Base-by-base conservation (phyloP, 2,113 vertebrate species). In the Tamias sibiricus region DNA sequence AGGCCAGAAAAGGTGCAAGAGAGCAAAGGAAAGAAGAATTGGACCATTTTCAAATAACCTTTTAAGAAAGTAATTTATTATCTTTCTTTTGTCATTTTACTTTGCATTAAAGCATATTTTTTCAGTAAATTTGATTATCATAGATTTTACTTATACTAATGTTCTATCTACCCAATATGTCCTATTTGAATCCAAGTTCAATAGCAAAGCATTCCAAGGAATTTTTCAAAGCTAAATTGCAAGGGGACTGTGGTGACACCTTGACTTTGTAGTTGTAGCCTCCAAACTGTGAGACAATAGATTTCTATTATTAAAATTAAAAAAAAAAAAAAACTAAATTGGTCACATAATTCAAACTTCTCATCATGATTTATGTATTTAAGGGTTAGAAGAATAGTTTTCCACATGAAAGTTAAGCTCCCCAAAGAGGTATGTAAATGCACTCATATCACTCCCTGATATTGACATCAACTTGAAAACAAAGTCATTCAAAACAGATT, bases 161-260 rank as follows among this genome's bases (percentile, higher is more conserved):
- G 62, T 94, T 74, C 69, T 92, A 4, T 90, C 40, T 90, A 44
- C 0, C 16, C 42, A 44, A 17, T 82, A 77, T 35, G 6, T 83
- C 52, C 75, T 59, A 91, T 87, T 82, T 82, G 54, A 86, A 75
- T 86, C 30, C 72, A 93, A 90, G 19, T 95, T 96, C 42, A 89
- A 82, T 83, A 44, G 20, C 24, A 90, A 96, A 83, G 54, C 9
- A 90, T 92, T 87, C 79, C 19, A 79, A 94, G 17, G 10, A 92
- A 94, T 90, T 92, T 95, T 88, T 89, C 59, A 80, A 94, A 94
- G 35, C 26, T 92, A 91, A 80, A 40, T 59, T 84, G 17, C 35
- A 26, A 62, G 24, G 59, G 26, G 24, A 9, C 59, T 62, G 59
- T 62, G 87, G 59, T 26, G 24, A 62, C 59, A 62, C 59, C 26